phyloP scores from a whole-genome alignment of 2,113 vertebrate genomes.

The Athene cunicularia region DNA sequence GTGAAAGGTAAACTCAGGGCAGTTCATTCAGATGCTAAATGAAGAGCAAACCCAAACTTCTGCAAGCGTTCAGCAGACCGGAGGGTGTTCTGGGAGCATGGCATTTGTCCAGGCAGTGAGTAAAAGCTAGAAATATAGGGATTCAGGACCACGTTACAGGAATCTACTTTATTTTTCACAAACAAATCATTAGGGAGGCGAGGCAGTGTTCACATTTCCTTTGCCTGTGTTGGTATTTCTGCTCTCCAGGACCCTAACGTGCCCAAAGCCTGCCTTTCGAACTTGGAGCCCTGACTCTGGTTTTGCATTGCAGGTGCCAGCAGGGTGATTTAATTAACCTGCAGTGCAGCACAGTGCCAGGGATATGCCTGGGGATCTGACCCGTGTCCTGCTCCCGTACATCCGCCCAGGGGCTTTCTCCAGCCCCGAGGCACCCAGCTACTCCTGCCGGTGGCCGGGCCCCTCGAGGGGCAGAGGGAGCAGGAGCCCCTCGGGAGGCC shows the following conservation, averaged over 20 bases:
- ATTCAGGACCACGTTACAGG: too few species aligned
- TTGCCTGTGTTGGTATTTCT: neutral
- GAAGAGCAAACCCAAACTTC: neutral
- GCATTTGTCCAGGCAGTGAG: neutral
- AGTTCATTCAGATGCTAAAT: conserved; percentile 12
- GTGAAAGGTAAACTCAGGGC: neutral
- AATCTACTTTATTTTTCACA: neutral
- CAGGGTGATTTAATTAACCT: neutral
- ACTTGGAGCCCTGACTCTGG: neutral
- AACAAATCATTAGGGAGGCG: neutral
- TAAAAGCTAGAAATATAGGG: neutral
- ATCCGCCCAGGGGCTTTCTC: too few species aligned
- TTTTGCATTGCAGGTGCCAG: neutral
- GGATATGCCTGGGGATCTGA: fast-evolving
- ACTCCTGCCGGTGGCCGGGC: fast-evolving
- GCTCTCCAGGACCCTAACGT: neutral
- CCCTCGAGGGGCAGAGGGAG: neutral
- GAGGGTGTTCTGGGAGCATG: neutral
- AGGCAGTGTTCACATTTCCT: neutral
- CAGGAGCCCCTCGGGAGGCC: neutral
- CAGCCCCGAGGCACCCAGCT: neutral
- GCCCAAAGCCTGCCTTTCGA: neutral
- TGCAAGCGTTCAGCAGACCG: conserved; percentile 10
- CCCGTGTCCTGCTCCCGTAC: neutral
- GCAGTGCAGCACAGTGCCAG: neutral